Evolutionary conservation across 1,140 invertebrate species (phyloP), one percentile per base, ranked within the genome.

Genomic region (Papilio aristodemus): DNA sequence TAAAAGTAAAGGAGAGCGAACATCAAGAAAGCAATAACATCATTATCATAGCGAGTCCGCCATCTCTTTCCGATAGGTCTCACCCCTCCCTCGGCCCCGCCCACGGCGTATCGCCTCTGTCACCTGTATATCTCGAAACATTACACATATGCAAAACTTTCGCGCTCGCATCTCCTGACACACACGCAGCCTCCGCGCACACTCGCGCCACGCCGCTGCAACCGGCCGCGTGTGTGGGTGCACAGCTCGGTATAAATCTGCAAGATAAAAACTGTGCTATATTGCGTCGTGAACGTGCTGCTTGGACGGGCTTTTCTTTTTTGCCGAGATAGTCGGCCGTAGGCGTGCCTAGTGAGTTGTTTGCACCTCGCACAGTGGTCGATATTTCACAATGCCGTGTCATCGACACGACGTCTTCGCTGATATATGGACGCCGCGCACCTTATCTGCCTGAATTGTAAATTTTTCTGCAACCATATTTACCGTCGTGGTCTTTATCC

Each of bases 101-200:
- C 89, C 79, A 89, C 78, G 81, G 83, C 82, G 86, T 90, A 88
- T 90, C 85, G 84, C 81, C 80, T 80, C 79, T 90, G 89, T 91
- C 87, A 90, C 87, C 89, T 90, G 89, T 89, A 85, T 89, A 91
- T 89, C 86, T 87, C 85, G 86, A 89, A 89, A 88, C 88, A 90
- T 91, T 91, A 91, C 87, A 91, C 89, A 91, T 91, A 91, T 91
- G 89, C 89, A 91, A 91, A 91, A 90, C 87, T 85, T 89, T 85
- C 83, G 78, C 82, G 81, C 81, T 86, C 85, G 78, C 85, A 83
- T 83, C 84, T 86, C 79, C 17, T 72, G 37, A 37, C 74, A 77
- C 81, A 74, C 74, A 78, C 76, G 78, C 78, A 80, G 82, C 75
- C 81, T 78, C 75, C 69, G 68, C 77, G 71, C 80, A 79, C 80